A percentile compares a stretch with the other conserved stretches of the same genome.
Evolutionary conservation across 1,140 invertebrate genomes (phyloP).

Genomic region (Eufriesea mexicana): DNA sequence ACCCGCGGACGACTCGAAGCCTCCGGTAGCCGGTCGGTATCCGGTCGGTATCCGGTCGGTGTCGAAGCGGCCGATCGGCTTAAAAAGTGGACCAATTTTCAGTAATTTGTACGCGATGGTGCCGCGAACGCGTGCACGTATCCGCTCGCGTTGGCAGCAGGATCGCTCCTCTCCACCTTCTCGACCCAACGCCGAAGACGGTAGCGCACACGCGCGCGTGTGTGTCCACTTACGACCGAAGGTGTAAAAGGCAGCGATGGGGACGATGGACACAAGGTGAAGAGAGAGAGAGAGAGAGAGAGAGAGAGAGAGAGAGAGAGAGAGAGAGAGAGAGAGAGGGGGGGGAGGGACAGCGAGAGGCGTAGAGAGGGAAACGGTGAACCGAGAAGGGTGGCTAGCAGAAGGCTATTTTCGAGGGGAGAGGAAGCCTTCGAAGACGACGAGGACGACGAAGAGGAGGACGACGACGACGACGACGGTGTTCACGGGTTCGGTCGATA

Average conservation of each 20-base stretch:
- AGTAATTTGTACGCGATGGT: constrained; percentile 73
- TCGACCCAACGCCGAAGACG: constrained; percentile 8
- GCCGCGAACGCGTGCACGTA: constrained; percentile 52
- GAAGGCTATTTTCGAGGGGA: constrained; percentile 63
- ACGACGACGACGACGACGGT: neutral
- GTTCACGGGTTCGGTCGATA: constrained; percentile 72
- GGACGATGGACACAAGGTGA: constrained; percentile 15
- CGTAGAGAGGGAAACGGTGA: neutral
- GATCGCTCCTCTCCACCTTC: neutral
- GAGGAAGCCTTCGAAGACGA: constrained; percentile 48
- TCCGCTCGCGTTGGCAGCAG: constrained; percentile 20
- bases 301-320: constrained; percentile 21
- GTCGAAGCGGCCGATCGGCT: constrained; percentile 30
- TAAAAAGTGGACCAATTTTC: constrained; percentile 77
- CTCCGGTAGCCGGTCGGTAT: constrained; percentile 37
- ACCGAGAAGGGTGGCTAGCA: constrained; percentile 24
- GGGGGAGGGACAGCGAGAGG: constrained; percentile 25
- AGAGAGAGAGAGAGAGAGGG: neutral
- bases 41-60: constrained; percentile 34
- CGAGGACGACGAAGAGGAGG: too few relatives aligned
- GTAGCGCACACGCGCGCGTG: constrained; percentile 32
- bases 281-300: constrained; percentile 4
- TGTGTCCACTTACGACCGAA: neutral
- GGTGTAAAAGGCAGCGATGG: constrained; percentile 10
- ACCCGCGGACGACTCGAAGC: constrained; percentile 21